Base-by-base conservation (phyloP, 2,797 vertebrate genomes). In the Acestrorhynchus altus region DNA sequence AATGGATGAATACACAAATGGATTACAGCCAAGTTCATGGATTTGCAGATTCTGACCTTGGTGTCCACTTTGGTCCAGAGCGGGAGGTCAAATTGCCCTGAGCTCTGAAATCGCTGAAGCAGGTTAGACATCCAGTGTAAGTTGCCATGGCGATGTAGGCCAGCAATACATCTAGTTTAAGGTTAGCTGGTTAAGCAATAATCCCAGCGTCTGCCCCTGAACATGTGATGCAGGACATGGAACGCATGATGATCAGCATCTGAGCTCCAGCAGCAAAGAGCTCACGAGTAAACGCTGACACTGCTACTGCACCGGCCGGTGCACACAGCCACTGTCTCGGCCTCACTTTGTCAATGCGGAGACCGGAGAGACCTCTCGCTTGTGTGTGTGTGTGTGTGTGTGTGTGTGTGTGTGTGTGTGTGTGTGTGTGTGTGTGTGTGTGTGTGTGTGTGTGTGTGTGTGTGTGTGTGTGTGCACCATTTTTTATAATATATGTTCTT, bases 231-330 rank as follows among this genome's bases (percentile, higher is more conserved):
- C 6, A 35, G 15, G 4, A 18, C 28, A 9, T 35, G 28, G 16
- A 28, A 35, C 4, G 57, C 26, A 60, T 31, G 26, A 13, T 60
- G 35, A 35, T 60, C 5, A 9, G 24, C 56, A 2, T 59, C 7
- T 63, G 59, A 63, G 31, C 59, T 8, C 15, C 16, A 64, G 61
- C 35, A 22, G 39, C 22, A 15, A 28, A 0, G 18, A n/a, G 2
- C 28, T 18, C 35, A 35, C 15, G 4, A 16, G 3, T 35, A 31
- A 84, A 66, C 67, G 65, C 78, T 81, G 83, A 84, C 77, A 80
- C 61, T 22, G 54, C 47, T 46, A 77, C 68, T 70, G 82, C 60
- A 54, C n/a, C 3, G 20, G 59, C 73, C 49, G 28, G 56, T n/a
- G 59, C 31, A n/a, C 16, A 8, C 9, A 57, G 54, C 54, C 12